Percentiles rank a stretch among this genome's conserved stretches.
phyloP scores from a whole-genome alignment of 2,888 invertebrate genomes.

The Philaethria dido region DNA sequence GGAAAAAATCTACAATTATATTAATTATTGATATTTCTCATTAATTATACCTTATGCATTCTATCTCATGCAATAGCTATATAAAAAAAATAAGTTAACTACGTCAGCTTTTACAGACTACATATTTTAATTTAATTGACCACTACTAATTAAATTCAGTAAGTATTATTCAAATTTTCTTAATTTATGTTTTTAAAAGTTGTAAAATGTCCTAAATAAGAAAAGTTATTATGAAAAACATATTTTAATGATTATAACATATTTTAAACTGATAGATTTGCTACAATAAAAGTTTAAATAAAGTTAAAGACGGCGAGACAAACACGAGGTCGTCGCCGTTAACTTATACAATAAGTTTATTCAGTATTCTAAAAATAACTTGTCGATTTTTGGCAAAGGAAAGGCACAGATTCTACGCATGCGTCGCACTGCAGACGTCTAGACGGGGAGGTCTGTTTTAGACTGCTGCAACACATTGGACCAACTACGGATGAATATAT shows the following conservation, averaged over 20 bases:
- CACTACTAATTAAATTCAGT: too few species aligned
- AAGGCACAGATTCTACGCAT: conserved; percentile 52
- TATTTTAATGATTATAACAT: too few species aligned
- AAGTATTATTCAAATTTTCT: too few species aligned
- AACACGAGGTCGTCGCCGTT: conserved; percentile 19
- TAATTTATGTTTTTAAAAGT: too few species aligned
- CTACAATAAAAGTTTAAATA: background rate
- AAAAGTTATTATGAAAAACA: too few species aligned
- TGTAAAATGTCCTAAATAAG: too few species aligned
- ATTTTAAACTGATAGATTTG: too few species aligned
- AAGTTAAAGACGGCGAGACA: conserved; percentile 17
- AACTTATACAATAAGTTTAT: conserved; percentile 31
- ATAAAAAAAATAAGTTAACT: too few species aligned
- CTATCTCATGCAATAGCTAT: too few species aligned
- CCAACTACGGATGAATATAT: conserved; percentile 26
- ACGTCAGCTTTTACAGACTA: too few species aligned
- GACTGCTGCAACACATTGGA: conserved; percentile 45
- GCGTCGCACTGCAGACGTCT: conserved; percentile 68
- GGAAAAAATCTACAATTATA: conserved; percentile 3
- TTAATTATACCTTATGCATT: background rate
- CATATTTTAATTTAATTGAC: too few species aligned
- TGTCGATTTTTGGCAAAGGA: conserved; percentile 42
- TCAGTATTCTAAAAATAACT: conserved; percentile 31
- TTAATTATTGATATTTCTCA: background rate
- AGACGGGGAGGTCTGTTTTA: conserved; percentile 63